Evolutionary conservation across 2,888 invertebrate genomes (phyloP), one percentile per base, ranked within the genome.

Genomic region (Apodemia zela): DNA sequence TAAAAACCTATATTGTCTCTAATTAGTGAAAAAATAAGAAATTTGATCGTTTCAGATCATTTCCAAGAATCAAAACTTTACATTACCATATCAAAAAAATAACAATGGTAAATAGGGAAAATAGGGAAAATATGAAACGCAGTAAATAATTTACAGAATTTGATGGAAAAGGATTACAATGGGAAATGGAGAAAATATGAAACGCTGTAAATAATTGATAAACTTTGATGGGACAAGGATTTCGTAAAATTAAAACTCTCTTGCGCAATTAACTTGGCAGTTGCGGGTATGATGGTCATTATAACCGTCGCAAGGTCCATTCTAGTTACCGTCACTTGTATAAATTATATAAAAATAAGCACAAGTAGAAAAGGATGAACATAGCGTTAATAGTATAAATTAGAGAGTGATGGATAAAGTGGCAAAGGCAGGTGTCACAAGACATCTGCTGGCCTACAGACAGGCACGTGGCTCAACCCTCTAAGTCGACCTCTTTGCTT

Each of bases 341-440:
- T 90, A 89, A 88, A 89, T 89, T 91, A 88, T 87, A 89, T 89
- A 87, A 89, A 89, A 91, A 89, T 89, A 88, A 89, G 88, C 83
- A 83, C 84, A 80, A 77, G 76, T 64, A 76, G 85, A 89, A 63
- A 78, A 73, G 78, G 90, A 90, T 77, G 70, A 80, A 65, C 67
- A 70, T 82, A 87, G 81, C 68, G 62, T 73, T 73, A 74, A 73
- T 74, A 68, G 73, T 75, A 65, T 74, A 69, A 68, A 79, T 73
- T 75, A 80, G 87, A 89, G 72, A 77, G 88, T 83, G 89, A 90
- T 75, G 82, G 84, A 71, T 73, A 80, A 78, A 75, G 83, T 85
- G 84, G 83, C 79, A 78, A 84, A 84, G 89, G 90, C 90, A 91
- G 90, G 90, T 91, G 90, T 91, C 89, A 87, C 81, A 79, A 77